These are phyloP conservation scores for Tetranychus cinnabarinus DNA, from an alignment of 1,140 invertebrate species.

Conservation along the genomic window DNA sequence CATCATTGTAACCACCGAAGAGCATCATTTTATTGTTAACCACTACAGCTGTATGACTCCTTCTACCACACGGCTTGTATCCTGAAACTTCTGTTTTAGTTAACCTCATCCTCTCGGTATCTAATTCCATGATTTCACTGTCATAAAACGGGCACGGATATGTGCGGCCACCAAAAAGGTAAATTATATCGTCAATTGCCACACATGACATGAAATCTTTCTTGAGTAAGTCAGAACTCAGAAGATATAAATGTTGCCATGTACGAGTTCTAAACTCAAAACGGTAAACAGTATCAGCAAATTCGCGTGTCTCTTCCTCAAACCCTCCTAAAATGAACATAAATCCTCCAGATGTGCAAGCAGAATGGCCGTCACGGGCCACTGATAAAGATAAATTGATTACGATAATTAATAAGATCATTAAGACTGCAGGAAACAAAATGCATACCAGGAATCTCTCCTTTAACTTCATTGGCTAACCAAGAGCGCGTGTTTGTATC, in stretches of 20 bases:
- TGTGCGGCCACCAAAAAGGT: conserved; percentile 60
- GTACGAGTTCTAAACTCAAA: conserved; percentile 43
- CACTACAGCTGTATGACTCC: conserved; percentile 64
- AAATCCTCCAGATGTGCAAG: conserved; percentile 46
- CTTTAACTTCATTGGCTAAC: conserved; percentile 35
- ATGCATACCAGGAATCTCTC: conserved; percentile 30
- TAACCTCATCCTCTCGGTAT: conserved; percentile 43
- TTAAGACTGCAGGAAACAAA: too few relatives aligned
- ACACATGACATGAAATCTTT: conserved; percentile 70
- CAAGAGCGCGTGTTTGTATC: conserved; percentile 43
- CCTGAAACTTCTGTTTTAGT: conserved; percentile 29
- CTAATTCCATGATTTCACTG: conserved; percentile 45
- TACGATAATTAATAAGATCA: too few relatives aligned
- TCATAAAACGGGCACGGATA: conserved; percentile 47
- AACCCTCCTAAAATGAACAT: conserved; percentile 83
- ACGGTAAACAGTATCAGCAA: conserved; percentile 49
- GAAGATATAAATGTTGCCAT: conserved; percentile 37
- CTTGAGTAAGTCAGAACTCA: conserved; percentile 36
- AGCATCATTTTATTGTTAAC: conserved; percentile 50
- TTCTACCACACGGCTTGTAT: conserved; percentile 37
- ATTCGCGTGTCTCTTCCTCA: conserved; percentile 47
- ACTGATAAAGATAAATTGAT: conserved; percentile 15
- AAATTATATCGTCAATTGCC: conserved; percentile 44
- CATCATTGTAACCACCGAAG: conserved; percentile 65
- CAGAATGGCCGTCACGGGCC: conserved; percentile 66